Evolutionary conservation across 2,888 invertebrate genomes (phyloP), one percentile per base, ranked within the genome.

Genomic region (Nymphalis urticae): DNA sequence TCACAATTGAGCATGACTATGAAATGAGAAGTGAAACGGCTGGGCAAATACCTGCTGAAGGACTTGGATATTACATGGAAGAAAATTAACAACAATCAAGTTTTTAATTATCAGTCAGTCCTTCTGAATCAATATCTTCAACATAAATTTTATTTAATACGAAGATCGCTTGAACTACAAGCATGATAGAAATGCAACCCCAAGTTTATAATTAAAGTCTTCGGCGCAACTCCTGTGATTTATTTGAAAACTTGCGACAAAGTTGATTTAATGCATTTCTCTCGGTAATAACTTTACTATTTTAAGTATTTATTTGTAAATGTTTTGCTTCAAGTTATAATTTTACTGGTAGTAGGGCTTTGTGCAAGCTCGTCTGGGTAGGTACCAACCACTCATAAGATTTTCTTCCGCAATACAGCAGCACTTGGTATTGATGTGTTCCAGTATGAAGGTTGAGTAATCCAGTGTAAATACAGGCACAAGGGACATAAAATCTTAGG

Each of bases 171-270:
- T 27, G 24, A 21, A 54, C 47, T 42, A 42, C 42, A 17, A n/a
- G 24, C 42, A n/a, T 32, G 36, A 36, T 6, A 54, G 24, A 42
- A 42, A 48, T 56, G 56, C 54, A 64, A 47, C 48, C 56, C 3
- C 48, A 27, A 56, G 24, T 48, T 64, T 64, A 53, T 62, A 64
- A 64, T 64, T 64, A 58, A 64, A 64, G 24, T 47, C 17, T 7
- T 21, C 2, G 21, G 19, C 17, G 48, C 19, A 58, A n/a, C 63
- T 47, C 47, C 48, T 32, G 32, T 58, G 58, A 64, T 58, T 64
- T 58, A 64, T 58, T 36, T 64, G 27, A 19, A 50, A 62, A 64
- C 32, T 58, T 58, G 13, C 47, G 47, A n/a, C 50, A 64, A 58
- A 64, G 48, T 64, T 58, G 27, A 64, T 42, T 54, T 62, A 62